phyloP scores from a whole-genome alignment of 23 tunicate species.

The Pegea sp. region DNA sequence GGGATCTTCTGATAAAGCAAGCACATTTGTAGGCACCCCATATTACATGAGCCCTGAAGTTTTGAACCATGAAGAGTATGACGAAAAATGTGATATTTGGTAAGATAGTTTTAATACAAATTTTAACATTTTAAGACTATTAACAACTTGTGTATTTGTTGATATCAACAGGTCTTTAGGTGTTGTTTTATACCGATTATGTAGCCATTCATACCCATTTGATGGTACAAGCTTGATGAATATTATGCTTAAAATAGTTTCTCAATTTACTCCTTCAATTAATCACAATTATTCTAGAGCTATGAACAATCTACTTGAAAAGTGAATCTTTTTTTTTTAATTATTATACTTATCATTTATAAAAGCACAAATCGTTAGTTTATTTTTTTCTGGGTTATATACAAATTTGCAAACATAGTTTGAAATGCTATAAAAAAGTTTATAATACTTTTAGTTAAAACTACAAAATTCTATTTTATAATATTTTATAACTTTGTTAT shows the following conservation, averaged over 20 bases:
- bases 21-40: constrained; percentile 91
- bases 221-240: constrained; percentile 60
- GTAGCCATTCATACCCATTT: constrained; percentile 56
- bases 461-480: no score
- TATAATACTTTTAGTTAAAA: no score
- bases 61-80: constrained; percentile 72
- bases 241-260: constrained; percentile 69
- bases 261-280: constrained; percentile 38
- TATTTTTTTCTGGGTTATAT: no score
- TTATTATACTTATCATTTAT: no score
- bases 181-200: constrained; percentile 59
- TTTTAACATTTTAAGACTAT: no score
- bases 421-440: no score
- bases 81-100: constrained; percentile 91
- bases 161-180: constrained; percentile 52
- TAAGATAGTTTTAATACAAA: constrained; percentile 1
- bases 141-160: background rate
- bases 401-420: no score
- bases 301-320: constrained; percentile 35
- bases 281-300: constrained; percentile 36
- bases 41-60: constrained; percentile 97
- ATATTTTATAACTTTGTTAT: no score
- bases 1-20: constrained; percentile 82
- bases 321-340: constrained; percentile 3
- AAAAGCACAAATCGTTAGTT: no score